Evolutionary conservation across 2,888 invertebrate genomes (phyloP).

Genomic region (Atethmia centrago): DNA sequence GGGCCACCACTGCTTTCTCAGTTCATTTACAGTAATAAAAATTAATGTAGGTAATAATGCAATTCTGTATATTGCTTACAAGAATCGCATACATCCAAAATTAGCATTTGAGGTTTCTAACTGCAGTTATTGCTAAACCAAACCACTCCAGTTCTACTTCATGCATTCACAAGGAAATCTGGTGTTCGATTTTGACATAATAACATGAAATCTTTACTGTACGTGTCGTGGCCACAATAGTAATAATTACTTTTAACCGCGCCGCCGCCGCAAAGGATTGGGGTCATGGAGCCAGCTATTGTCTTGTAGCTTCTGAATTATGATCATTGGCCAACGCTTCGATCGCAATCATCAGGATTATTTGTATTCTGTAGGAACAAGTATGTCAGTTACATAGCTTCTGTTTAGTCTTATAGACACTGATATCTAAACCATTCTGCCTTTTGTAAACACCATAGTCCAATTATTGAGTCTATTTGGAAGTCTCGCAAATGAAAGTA

Average conservation of each 20-base stretch:
- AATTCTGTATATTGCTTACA: background rate
- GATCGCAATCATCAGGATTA: constrained; percentile 49
- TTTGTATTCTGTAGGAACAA: constrained; percentile 24
- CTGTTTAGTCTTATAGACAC: background rate
- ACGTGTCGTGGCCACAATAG: constrained; percentile 59
- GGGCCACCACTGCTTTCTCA: too few relatives aligned
- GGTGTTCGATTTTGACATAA: constrained; percentile 48
- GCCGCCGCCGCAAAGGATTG: constrained; percentile 64
- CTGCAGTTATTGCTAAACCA: constrained; percentile 26
- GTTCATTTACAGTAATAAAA: background rate
- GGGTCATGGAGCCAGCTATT: constrained; percentile 67
- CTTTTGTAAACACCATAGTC: background rate
- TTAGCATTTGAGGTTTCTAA: background rate
- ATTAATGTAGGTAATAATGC: background rate
- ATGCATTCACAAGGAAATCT: constrained; percentile 40
- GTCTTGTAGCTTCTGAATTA: constrained; percentile 64
- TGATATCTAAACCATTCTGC: background rate
- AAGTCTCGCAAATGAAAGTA: background rate
- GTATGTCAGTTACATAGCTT: constrained; percentile 9
- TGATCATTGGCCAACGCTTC: constrained; percentile 63
- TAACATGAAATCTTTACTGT: constrained; percentile 50
- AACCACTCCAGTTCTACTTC: constrained; percentile 30
- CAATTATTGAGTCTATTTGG: background rate
- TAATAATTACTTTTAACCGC: constrained; percentile 68
- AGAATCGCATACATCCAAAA: background rate